Percentiles rank a stretch among this genome's conserved stretches.
Conservation (phyloP, 2,113 vertebrate species). For the Crotalus horridus region DNA sequence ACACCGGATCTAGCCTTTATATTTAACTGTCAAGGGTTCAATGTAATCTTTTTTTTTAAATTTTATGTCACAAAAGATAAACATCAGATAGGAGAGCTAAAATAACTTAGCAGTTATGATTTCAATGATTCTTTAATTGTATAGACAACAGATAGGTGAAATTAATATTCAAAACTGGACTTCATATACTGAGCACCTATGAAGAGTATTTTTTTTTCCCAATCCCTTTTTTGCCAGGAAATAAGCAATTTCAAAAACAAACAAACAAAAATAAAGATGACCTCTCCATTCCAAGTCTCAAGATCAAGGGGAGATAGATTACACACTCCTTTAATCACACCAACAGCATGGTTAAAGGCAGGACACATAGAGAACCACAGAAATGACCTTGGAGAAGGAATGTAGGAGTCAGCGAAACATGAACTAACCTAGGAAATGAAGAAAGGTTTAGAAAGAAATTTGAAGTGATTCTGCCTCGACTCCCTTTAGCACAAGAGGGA, state of each 20-base stretch:
- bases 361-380: not conserved
- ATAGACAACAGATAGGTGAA: not conserved
- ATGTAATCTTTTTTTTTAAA: not conserved
- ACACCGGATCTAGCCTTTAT: not conserved
- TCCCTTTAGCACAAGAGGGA: not conserved
- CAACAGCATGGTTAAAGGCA: not conserved
- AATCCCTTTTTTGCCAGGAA: not conserved
- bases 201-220: not conserved
- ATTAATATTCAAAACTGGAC: not conserved
- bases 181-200: not conserved
- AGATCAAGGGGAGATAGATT: not conserved
- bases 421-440: not conserved
- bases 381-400: not conserved
- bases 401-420: not conserved
- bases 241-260: not conserved
- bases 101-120: not conserved
- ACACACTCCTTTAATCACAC: not conserved
- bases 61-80: not conserved
- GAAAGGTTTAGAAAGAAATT: not conserved
- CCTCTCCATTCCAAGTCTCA: fast-evolving
- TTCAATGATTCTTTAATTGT: not conserved
- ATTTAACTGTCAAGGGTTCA: not conserved
- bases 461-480: not conserved
- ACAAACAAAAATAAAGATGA: not conserved
- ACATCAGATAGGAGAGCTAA: not conserved